Conservation (phyloP, 1,140 invertebrate genomes). For the Caenorhabditis elegans region WBcel235 BX284606.5:3777001-3777500, state of each 20-base stretch:
- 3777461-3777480: constrained; percentile 2
- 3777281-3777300: not conserved
- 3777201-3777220: not conserved
- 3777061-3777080: constrained; percentile 46
- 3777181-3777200: not conserved
- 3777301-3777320: constrained; percentile 1
- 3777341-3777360: not conserved
- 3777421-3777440: not conserved
- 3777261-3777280: too few relatives aligned
- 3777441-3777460: not conserved
- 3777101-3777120: too few relatives aligned
- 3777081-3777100: constrained; percentile 17
- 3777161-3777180: not conserved
- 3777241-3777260: not conserved
- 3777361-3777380: not conserved
- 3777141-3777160: not conserved
- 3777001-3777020: constrained; percentile 61
- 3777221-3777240: not conserved
- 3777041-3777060: constrained; percentile 64
- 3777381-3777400: constrained; percentile 11
- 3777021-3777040: constrained; percentile 66
- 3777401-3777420: not conserved
- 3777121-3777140: too few relatives aligned
- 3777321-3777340: not conserved
- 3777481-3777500: not conserved